Base-by-base conservation (phyloP, 53 echinoderm and acorn worm genomes). In the Echinarachnius parma region DNA sequence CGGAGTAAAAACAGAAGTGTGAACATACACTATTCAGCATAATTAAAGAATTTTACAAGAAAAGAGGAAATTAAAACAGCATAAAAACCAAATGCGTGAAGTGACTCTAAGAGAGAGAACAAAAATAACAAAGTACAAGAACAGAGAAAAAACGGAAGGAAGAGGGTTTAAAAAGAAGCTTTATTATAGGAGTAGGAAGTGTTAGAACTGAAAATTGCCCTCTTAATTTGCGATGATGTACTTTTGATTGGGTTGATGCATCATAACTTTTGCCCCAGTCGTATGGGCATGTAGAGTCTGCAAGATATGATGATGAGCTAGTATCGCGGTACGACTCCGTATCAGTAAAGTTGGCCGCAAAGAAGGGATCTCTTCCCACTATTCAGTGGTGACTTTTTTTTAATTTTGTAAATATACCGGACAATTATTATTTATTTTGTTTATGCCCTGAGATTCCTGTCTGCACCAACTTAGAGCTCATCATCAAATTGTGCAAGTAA, bases 211-310 rank as follows among this genome's bases (percentile, higher is more conserved):
- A 20, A 31, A 59, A 59, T 21, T 59, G 59, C 59, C 59, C 31
- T 34, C 31, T 59, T 21, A 59, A 59, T 59, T 59, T 59, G 31
- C 34, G 19, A 59, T n/a, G 59, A 33, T 16, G 59, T 59, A 28
- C 34, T 59, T 59, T 59, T 31, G 59, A 31, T 31, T 31, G 19
- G 34, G 29, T 14, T 29, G 45, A 44, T 1, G 45, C 11, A 44
- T n/a, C n/a, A n/a, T n/a, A n/a, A n/a, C n/a, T n/a, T n/a, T n/a
- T n/a, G n/a, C n/a, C n/a, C n/a, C n/a, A n/a, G n/a, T n/a, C n/a
- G n/a, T n/a, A n/a, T n/a, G 16, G 57, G 14, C 28, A 29, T 56
- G 28, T 21, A 9, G 22, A 52, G 14, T 55, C 7, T 27, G 30
- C 59, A 30, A 59, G 19, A 59, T 14, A 28, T 34, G 34, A 2